Evolutionary conservation across 2,797 vertebrate genomes (phyloP), one percentile per base, ranked within the genome.

Genomic region (Melanotaenia nigrans): DNA sequence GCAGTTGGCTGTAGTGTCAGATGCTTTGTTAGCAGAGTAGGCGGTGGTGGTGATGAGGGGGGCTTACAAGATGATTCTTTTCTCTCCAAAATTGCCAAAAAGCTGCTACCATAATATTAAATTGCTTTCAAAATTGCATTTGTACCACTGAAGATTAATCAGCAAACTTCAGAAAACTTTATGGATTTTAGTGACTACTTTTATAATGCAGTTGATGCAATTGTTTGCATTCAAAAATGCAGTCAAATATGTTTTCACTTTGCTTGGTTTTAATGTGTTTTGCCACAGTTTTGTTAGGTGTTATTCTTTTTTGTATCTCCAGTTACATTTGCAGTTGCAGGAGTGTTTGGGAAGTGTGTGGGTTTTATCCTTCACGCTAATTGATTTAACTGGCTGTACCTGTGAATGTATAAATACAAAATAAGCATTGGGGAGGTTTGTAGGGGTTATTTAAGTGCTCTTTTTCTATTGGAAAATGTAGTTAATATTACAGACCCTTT

Each of bases 61-160:
- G 28, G 78, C 75, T 72, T 85, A 91, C 59, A 69, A 81, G 82
- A 92, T 90, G 90, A 94, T 87, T 93, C 89, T 90, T 55, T 77
- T 75, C 55, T 61, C 74, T 70, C 73, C 71, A 85, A 38, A 68
- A 54, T 81, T 64, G 73, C 78, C 55, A 70, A 28, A 85, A 92
- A 92, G 85, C 89, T 93, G 90, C 83, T 83, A 53, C 75, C 69
- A 84, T 87, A 75, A 85, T 33, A 77, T 59, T 76, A 85, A 87
- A 91, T 83, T 84, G 80, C 77, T 87, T 84, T 77, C 73, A 77
- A 59, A 83, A 81, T 62, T n/a, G 36, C 60, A 61, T 69, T 56
- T 78, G 40, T 78, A 51, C 32, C 49, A 75, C 33, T 38, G 24
- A 49, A 53, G 10, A 53, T 5, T 18, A 49, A n/a, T 49, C 45